Conservation (phyloP, 2,888 invertebrate genomes). For the Sclerodermus sp. region DNA sequence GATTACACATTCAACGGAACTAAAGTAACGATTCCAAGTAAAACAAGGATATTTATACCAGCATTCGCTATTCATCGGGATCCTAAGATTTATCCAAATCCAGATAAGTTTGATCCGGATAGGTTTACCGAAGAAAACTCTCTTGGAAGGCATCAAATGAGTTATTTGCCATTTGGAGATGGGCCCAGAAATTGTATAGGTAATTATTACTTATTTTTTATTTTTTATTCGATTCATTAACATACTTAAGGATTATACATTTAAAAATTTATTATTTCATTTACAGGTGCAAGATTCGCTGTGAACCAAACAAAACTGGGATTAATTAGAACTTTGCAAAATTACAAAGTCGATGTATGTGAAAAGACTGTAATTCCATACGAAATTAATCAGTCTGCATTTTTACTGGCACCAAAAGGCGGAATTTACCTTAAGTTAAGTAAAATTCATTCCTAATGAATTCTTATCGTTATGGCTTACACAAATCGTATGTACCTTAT, state of each 20-base stretch:
- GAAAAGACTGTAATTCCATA: conserved; percentile 43
- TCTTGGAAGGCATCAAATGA: conserved; percentile 34
- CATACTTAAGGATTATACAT: not conserved
- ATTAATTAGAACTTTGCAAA: conserved; percentile 42
- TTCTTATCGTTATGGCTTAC: too few species aligned
- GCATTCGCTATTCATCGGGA: conserved; percentile 32
- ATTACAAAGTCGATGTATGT: conserved; percentile 47
- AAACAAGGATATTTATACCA: conserved; percentile 28
- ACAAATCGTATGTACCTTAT: too few species aligned
- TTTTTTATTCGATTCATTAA: not conserved
- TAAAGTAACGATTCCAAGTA: conserved; percentile 32
- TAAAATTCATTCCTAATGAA: conserved; percentile 19
- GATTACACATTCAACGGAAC: conserved; percentile 35
- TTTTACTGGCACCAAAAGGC: conserved; percentile 35
- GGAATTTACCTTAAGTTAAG: conserved; percentile 43
- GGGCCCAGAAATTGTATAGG: conserved; percentile 51
- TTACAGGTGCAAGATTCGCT: conserved; percentile 40
- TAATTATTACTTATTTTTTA: conserved; percentile 14
- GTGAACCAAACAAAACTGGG: conserved; percentile 52
- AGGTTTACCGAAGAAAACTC: conserved; percentile 35
- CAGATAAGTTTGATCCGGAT: conserved; percentile 43
- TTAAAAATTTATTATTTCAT: not conserved
- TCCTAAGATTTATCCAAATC: conserved; percentile 36
- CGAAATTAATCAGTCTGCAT: conserved; percentile 22
- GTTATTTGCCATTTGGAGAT: conserved; percentile 42